Evolutionary conservation across 2,888 invertebrate species (phyloP), one percentile per base, ranked within the genome.

Genomic region (Pristionchus mayeri): DNA sequence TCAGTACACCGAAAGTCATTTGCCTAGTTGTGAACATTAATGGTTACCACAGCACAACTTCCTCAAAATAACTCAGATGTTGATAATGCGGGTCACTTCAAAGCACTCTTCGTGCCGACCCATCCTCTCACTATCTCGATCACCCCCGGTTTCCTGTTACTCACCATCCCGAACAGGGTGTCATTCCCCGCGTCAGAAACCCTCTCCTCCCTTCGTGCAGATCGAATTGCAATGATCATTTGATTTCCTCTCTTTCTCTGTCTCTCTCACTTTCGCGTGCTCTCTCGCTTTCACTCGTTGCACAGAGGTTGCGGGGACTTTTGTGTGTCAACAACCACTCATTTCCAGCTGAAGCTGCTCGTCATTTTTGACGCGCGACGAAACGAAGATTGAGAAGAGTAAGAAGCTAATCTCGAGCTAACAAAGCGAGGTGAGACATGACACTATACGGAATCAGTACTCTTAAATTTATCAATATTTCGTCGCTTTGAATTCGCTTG

Each of bases 321-420:
- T 67, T 40, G 71, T 71, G 71, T 71, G 71, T 71, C 71, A 44
- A 71, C n/a, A 71, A 44, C 34, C 40, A 18, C 9, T 30, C 60
- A 44, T 3, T 40, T 24, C 24, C 40, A n/a, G 37, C 71, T 40
- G 71, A 13, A 63, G 27, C 21, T 6, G 21, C n/a, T 71, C 71
- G 44, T 71, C 71, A 71, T 40, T 44, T 71, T 40, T 71, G 71
- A 71, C 71, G 24, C 71, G 67, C 7, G 44, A 71, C 37, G 60
- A 24, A 24, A 24, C 63, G 63, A 63, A 30, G 63, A 63, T 60
- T 60, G 57, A 67, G 67, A 67, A 16, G 67, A 67, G 21, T 21
- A 37, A 37, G 67, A 67, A 24, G 67, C 11, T 34, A 67, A 37
- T 34, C 34, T 37, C 37, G 21, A 18, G 37, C 67, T 34, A 67